phyloP scores from a whole-genome alignment of 2,888 invertebrate genomes.

The Sinopyrophorus schimmeli region DNA sequence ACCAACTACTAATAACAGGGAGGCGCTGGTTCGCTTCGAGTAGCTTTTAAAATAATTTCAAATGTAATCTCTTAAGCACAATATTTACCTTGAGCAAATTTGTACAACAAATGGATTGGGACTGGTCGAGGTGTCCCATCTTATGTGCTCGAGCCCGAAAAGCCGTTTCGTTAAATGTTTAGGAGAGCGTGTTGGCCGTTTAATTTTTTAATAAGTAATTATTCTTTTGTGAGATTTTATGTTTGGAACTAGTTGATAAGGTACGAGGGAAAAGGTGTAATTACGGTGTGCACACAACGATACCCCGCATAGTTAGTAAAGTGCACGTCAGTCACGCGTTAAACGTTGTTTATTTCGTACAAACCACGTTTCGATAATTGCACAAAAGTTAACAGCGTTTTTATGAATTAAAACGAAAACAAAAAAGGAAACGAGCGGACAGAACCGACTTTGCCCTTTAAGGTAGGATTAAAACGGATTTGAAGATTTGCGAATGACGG shows the following conservation, averaged over 20 bases:
- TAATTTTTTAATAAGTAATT: no score
- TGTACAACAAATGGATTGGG: conserved; percentile 53
- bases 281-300: no score
- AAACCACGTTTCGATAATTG: conserved; percentile 33
- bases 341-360: conserved; percentile 31
- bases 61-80: conserved; percentile 34
- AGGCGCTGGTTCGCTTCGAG: no score
- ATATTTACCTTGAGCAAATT: conserved; percentile 46
- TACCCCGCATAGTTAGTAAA: conserved; percentile 27
- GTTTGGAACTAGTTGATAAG: no score
- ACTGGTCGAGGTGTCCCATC: conserved; percentile 41
- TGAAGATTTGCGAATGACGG: no score
- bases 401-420: no score
- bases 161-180: conserved; percentile 3
- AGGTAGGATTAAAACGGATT: no score
- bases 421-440: no score
- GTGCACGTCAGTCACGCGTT: conserved; percentile 33
- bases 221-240: no score
- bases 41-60: conserved; percentile 3
- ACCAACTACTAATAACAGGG: no score
- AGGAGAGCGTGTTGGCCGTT: conserved; percentile 1
- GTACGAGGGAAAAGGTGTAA: conserved; percentile 14
- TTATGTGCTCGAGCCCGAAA: conserved; percentile 22
- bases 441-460: no score
- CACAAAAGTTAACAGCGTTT: conserved; percentile 22